Evolutionary conservation across 2,888 invertebrate species (phyloP), one percentile per base, ranked within the genome.

Genomic region (Gastrophysa polygoni): DNA sequence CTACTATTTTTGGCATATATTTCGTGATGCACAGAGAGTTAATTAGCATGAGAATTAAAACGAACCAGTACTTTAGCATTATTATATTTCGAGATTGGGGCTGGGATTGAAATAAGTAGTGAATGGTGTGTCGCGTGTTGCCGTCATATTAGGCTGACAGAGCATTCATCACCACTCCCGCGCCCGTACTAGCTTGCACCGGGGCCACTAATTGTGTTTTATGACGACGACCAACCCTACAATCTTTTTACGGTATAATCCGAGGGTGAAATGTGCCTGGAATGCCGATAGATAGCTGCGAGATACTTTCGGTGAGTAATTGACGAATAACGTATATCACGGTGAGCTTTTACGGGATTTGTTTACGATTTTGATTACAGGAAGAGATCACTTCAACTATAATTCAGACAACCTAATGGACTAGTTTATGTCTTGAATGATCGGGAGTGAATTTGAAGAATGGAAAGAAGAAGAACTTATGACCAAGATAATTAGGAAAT

Each of bases 161-260:
- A 71, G 72, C 76, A 77, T 77, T 76, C 73, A 75, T 77, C 77
- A 77, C 74, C 71, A 71, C 71, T 69, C 74, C 75, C 74, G 73
- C 70, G 66, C 68, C 69, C 71, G 73, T 67, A 69, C 76, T 49
- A 74, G 70, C 72, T 75, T 73, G 76, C 74, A 75, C 76, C 76
- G 71, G 69, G 64, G 66, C 43, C 68, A 67, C 73, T 76, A 76
- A 76, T 76, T 76, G 76, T 76, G 73, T 73, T 76, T 76, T 76
- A 76, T 75, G 76, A 72, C 70, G 72, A 68, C 66, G 71, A 63
- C 71, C 72, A 68, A 72, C 74, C 73, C 70, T 70, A 67, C 71
- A 68, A 73, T 73, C 71, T 72, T 72, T 72, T 70, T 64, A 61
- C 63, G 55, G 29, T 46, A 61, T 73, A 73, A 73, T 70, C 70